These are phyloP conservation scores for Rattus norvegicus DNA, from an alignment of 2,113 vertebrate species.

Conservation along the genomic window GRCr8 NC_086031.1:70314001-70314500, in stretches of 20 bases:
- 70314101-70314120: not conserved
- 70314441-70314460: not conserved
- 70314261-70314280: no score
- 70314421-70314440: slow-evolving; percentile 13
- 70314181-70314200: not conserved
- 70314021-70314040: not conserved
- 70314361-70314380: not conserved
- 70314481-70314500: slow-evolving; percentile 18
- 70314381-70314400: not conserved
- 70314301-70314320: not conserved
- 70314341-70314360: not conserved
- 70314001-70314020: not conserved
- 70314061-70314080: not conserved
- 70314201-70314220: slow-evolving; percentile 14
- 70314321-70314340: not conserved
- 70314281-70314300: not conserved
- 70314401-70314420: not conserved
- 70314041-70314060: not conserved
- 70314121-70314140: not conserved
- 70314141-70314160: not conserved
- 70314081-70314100: not conserved
- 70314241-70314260: not conserved
- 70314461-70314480: not conserved
- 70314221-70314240: not conserved
- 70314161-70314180: not conserved